phyloP scores from a whole-genome alignment of 1,140 invertebrate genomes.

The Anoplolepis gracilipes region DNA sequence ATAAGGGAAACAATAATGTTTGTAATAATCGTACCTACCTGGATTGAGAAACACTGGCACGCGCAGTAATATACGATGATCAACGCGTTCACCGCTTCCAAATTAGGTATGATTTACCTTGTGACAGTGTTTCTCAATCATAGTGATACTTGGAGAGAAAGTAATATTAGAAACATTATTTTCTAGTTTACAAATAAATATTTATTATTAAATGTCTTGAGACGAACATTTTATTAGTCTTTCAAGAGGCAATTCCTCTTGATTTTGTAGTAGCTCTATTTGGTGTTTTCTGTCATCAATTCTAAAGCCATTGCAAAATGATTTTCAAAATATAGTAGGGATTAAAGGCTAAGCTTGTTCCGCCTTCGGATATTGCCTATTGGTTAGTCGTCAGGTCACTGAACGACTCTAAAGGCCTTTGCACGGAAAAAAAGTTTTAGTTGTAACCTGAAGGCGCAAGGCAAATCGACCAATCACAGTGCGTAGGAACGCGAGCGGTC shows the following conservation, averaged over 20 bases:
- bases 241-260: not conserved
- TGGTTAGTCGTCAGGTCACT: too few relatives aligned
- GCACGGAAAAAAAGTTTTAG: too few relatives aligned
- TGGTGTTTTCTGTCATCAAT: not conserved
- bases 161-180: not conserved
- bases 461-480: too few relatives aligned
- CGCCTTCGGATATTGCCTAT: not conserved
- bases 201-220: not conserved
- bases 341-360: not conserved
- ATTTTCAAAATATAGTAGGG: not conserved
- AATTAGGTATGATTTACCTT: constrained; percentile 83
- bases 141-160: not conserved
- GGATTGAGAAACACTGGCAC: constrained; percentile 76
- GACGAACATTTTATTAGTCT: too few relatives aligned
- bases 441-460: too few relatives aligned
- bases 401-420: too few relatives aligned
- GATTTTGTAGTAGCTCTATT: not conserved
- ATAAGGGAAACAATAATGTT: not conserved
- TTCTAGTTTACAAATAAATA: too few relatives aligned
- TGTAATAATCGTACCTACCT: not conserved
- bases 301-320: not conserved
- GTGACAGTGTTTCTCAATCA: constrained; percentile 75
- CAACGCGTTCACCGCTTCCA: constrained; percentile 77
- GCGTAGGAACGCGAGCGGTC: too few relatives aligned
- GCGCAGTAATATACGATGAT: constrained; percentile 76